Conservation (phyloP, 92 coral and sea anemone species). For the Parazoanthus atlanticus region DNA sequence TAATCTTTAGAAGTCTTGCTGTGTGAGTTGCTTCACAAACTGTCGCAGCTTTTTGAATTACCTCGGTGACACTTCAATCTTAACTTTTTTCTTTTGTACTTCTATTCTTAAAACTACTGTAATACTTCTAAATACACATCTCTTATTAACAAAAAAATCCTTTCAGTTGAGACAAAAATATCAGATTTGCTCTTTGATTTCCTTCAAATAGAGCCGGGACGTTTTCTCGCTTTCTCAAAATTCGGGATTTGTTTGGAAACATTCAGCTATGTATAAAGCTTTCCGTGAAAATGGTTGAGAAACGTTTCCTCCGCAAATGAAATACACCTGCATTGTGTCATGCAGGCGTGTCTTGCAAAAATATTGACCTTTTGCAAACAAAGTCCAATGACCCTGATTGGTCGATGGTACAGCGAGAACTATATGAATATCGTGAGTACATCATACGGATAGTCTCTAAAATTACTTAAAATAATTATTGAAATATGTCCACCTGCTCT, state of each 20-base stretch:
- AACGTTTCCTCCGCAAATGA: neutral
- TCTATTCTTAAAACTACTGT: neutral
- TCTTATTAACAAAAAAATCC: neutral
- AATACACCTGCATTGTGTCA: neutral
- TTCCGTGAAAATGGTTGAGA: neutral
- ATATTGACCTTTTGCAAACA: no score
- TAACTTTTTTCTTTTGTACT: no score
- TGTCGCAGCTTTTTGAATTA: neutral
- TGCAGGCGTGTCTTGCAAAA: no score
- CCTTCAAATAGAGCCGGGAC: neutral
- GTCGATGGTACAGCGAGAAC: neutral
- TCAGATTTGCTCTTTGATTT: neutral
- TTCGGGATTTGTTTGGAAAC: neutral
- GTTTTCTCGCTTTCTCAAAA: neutral
- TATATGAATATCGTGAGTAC: neutral
- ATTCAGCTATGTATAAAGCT: neutral
- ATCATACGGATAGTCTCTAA: neutral
- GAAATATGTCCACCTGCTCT: neutral
- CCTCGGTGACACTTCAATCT: neutral
- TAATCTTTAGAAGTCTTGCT: neutral
- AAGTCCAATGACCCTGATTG: neutral
- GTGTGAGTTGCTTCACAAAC: neutral
- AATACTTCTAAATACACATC: neutral
- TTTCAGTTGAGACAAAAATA: no score
- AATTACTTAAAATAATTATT: neutral